Evolutionary conservation across 2,113 vertebrate genomes (phyloP), one percentile per base, ranked within the genome.

Genomic region (Lepus americanus): DNA sequence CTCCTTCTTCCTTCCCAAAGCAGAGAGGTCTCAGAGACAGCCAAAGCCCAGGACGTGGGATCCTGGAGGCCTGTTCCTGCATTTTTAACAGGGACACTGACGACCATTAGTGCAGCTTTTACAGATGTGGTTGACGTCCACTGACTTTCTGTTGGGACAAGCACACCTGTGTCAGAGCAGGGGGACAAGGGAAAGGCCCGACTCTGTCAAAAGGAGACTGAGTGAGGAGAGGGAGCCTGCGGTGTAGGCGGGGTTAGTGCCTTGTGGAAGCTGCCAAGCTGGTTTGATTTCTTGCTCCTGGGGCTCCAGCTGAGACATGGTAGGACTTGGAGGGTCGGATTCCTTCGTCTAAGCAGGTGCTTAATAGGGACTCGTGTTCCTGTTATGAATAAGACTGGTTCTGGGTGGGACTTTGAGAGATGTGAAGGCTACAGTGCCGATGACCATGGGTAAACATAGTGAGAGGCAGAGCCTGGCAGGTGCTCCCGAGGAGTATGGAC

Each of bases 161-260:
- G 36, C 49, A 12, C 27, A 36, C 9, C 55, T 29, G 3, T 4
- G 6, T 19, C 27, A 29, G 29, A 11, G 25, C 20, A 8, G 2
- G 51, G n/a, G 0, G 20, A 4, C 61, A 3, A 33, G 5, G 36
- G 20, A 59, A 64, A 39, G 14, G 16, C 2, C 39, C 36, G 9
- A 53, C 2, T 44, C 44, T 44, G 44, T 44, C 8, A 44, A 44
- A 44, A 44, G 44, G 44, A 9, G 17, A 12, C 9, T 33, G 44
- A 36, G 19, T 22, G 67, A 12, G 14, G 59, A 70, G 9, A 16
- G 17, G 1, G 5, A 23, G 9, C 33, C 0, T 9, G 63, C 63
- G n/a, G 29, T 2, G 0, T 17, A 0, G 1, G 3, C 13, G 11
- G 64, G 51, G 14, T 6, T 17, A 4, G 14, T 4, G 11, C n/a